A percentile compares a stretch with the other conserved stretches of the same genome.
Conservation (phyloP, 2,797 vertebrate genomes). For the Falco rusticolus region DNA sequence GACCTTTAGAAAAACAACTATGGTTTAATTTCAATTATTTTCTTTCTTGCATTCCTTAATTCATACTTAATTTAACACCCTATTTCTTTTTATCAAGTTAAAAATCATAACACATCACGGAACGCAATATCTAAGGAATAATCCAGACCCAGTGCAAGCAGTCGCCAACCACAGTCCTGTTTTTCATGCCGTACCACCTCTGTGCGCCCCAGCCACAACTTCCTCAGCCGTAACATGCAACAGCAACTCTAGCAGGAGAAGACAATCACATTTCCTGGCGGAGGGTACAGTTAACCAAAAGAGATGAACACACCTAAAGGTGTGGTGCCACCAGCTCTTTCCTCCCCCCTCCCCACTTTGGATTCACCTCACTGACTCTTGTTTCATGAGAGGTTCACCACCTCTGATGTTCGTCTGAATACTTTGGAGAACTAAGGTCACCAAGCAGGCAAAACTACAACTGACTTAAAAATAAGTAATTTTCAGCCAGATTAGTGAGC, state of each 20-base stretch:
- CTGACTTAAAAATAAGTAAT: neutral
- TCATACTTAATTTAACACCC: neutral
- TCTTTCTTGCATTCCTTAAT: neutral
- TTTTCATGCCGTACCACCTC: neutral
- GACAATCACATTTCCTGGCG: neutral
- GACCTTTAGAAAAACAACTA: neutral
- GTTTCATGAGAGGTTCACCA: neutral
- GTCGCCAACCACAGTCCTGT: accelerated
- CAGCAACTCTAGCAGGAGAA: neutral
- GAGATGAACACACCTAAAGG: neutral
- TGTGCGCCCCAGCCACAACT: neutral
- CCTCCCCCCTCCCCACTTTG: neutral
- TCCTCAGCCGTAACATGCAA: neutral
- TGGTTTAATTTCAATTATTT: neutral
- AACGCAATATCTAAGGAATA: neutral
- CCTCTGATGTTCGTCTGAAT: neutral
- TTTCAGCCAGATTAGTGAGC: neutral
- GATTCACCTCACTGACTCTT: neutral
- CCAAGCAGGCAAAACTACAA: neutral
- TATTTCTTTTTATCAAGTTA: neutral
- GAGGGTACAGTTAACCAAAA: neutral
- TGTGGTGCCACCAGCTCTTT: neutral
- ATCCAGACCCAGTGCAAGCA: neutral
- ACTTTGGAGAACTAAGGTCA: neutral
- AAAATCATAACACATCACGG: neutral